A percentile compares a stretch with the other conserved stretches of the same genome.
Evolutionary conservation across 1,140 invertebrate species (phyloP).

Genomic region (Aethina tumida): DNA sequence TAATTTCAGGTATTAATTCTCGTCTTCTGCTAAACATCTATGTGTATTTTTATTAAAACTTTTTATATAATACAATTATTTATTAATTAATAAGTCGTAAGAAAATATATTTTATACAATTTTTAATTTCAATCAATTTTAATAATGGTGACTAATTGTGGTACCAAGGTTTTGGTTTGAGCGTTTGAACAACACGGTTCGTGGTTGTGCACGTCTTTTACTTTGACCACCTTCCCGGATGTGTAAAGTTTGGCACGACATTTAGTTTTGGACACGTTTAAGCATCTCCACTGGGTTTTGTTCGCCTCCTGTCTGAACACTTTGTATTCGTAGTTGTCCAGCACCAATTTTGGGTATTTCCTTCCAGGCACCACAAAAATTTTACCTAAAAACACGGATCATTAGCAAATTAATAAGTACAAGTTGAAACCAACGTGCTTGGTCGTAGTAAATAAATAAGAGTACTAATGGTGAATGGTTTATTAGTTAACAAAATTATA

Average conservation of each 20-base stretch:
- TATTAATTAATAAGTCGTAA: too few species aligned
- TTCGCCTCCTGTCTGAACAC: not conserved
- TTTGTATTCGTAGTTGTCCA: conserved; percentile 5
- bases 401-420: not conserved
- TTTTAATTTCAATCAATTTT: too few species aligned
- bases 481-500: too few species aligned
- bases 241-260: conserved; percentile 16
- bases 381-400: conserved; percentile 8
- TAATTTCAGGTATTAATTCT: not conserved
- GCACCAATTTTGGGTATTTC: conserved; percentile 17
- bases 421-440: too few species aligned
- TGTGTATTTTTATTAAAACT: too few species aligned
- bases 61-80: too few species aligned
- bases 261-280: not conserved
- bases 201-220: conserved; percentile 19
- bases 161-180: too few species aligned
- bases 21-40: not conserved
- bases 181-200: too few species aligned
- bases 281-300: not conserved
- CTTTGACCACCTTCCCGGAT: conserved; percentile 17
- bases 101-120: too few species aligned
- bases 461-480: too few species aligned
- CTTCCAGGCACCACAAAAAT: conserved; percentile 15
- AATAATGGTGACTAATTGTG: too few species aligned
- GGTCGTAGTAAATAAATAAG: too few species aligned